Evolutionary conservation across 2,888 invertebrate species (phyloP).

Genomic region (Euclidia mi): DNA sequence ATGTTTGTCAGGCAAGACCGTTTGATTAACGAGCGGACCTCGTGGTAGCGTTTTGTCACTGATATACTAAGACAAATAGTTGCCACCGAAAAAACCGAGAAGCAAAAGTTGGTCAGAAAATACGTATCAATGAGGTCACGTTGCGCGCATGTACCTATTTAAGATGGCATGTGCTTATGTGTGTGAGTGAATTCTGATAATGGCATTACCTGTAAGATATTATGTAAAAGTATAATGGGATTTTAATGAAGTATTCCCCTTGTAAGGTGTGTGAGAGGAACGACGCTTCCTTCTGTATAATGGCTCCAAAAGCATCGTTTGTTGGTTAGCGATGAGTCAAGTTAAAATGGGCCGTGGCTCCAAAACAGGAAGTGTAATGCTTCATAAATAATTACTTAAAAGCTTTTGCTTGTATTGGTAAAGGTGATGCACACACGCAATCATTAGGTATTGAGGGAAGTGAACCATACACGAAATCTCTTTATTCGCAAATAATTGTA

Average conservation of each 20-base stretch:
- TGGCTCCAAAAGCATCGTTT: conserved; percentile 1
- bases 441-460: neutral
- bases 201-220: conserved; percentile 1
- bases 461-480: neutral
- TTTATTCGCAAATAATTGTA: conserved; percentile 2
- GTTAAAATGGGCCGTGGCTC: neutral
- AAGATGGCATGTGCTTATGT: neutral
- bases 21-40: conserved; percentile 68
- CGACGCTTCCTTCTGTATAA: neutral
- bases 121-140: conserved; percentile 19
- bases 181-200: conserved; percentile 10
- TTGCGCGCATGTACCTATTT: conserved; percentile 23
- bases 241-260: conserved; percentile 31
- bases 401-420: conserved; percentile 19
- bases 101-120: conserved; percentile 26
- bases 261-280: conserved; percentile 8
- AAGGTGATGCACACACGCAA: neutral
- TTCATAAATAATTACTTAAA: conserved; percentile 15
- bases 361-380: conserved; percentile 5
- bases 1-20: conserved; percentile 44
- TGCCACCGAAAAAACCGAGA: conserved; percentile 50
- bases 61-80: conserved; percentile 72
- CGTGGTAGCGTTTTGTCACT: conserved; percentile 59
- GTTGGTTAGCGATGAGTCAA: conserved; percentile 6
- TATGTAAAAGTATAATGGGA: conserved; percentile 17